Conservation (phyloP, 2,113 vertebrate species). For the Lepidiolamprologus cunningtoni region DNA sequence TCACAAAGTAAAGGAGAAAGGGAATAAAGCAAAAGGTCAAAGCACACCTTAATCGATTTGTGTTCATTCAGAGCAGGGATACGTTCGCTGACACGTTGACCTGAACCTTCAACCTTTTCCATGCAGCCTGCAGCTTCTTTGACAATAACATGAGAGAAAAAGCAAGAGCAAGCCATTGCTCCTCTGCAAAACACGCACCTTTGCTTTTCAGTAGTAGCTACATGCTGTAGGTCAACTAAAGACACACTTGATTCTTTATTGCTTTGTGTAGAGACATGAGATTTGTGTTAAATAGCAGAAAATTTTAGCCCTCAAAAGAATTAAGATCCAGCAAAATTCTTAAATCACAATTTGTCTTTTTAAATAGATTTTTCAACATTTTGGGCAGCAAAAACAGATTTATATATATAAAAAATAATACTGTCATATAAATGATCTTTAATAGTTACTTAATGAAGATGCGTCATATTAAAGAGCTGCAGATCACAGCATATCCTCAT, state of each 20-base stretch:
- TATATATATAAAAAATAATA: background rate
- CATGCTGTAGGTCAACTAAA: background rate
- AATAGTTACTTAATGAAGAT: background rate
- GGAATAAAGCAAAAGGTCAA: background rate
- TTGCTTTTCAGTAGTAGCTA: background rate
- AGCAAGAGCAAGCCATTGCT: background rate
- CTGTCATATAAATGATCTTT: background rate
- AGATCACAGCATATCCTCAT: background rate
- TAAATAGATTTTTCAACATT: background rate
- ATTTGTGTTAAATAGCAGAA: background rate
- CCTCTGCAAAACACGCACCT: accelerated
- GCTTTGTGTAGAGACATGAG: background rate
- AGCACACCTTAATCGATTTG: background rate
- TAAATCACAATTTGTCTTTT: background rate
- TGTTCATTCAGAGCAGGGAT: background rate
- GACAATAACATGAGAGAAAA: background rate
- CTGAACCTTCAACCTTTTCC: background rate
- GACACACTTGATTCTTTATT: background rate
- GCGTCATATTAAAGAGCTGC: background rate
- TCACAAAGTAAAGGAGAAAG: background rate
- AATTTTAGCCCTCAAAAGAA: background rate
- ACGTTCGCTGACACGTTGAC: background rate
- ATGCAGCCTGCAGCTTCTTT: background rate
- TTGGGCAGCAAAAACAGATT: background rate
- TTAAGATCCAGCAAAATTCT: background rate